These are phyloP conservation scores for Scolopax rusticola DNA, from an alignment of 2,797 vertebrate genomes.

Conservation along the genomic window DNA sequence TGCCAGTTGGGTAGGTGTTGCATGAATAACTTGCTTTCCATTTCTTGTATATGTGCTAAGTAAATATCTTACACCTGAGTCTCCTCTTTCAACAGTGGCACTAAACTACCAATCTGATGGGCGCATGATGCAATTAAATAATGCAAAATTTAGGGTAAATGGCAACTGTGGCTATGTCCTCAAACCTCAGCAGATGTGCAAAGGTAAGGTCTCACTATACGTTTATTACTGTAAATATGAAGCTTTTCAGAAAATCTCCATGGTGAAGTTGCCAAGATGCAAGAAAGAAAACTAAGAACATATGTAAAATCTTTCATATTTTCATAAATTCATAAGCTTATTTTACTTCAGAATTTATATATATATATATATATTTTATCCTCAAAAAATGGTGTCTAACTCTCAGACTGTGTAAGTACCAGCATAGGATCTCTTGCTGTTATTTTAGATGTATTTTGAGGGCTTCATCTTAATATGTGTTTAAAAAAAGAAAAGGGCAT, in stretches of 20 bases:
- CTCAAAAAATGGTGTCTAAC: not conserved
- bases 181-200: slow-evolving; percentile 96
- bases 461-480: not conserved
- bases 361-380: not conserved
- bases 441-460: not conserved
- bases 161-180: slow-evolving; percentile 95
- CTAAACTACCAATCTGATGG: slow-evolving; percentile 98
- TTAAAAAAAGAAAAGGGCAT: not conserved
- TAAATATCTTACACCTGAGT: not conserved
- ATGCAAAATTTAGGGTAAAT: slow-evolving; percentile 95
- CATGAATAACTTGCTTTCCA: fast-evolving
- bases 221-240: not conserved
- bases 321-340: not conserved
- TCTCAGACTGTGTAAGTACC: not conserved
- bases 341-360: not conserved
- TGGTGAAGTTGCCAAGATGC: not conserved
- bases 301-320: not conserved
- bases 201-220: slow-evolving; percentile 81
- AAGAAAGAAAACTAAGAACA: not conserved
- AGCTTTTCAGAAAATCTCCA: not conserved
- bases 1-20: slow-evolving; percentile 92
- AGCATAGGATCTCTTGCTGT: not conserved
- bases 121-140: slow-evolving; percentile 97
- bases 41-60: not conserved
- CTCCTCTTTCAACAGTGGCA: slow-evolving; percentile 85